A percentile compares a stretch with the other conserved stretches of the same genome.
These are phyloP conservation scores for Anoura caudifer DNA, from an alignment of 2,113 vertebrate species.

Conservation along the genomic window DNA sequence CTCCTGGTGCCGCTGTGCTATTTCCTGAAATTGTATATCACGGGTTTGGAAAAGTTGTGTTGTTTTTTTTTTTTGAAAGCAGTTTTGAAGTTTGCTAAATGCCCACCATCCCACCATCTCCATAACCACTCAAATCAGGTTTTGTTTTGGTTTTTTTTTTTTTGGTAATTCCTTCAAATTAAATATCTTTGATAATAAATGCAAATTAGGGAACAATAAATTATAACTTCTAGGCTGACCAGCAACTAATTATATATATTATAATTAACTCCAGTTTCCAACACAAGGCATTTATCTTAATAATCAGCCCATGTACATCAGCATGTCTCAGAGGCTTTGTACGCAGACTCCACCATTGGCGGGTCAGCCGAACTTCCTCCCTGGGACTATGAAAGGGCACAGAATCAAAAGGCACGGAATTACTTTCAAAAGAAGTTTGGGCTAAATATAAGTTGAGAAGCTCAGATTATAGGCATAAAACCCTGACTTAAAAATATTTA, in stretches of 20 bases:
- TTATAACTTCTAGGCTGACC: conserved; percentile 84
- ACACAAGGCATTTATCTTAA: conserved; percentile 76
- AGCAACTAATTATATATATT: conserved; percentile 76
- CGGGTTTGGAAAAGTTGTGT: conserved; percentile 64
- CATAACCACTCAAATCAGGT: conserved; percentile 75
- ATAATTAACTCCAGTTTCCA: conserved; percentile 79
- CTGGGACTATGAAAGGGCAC: neutral
- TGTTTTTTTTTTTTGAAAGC: neutral
- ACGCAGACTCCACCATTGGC: neutral
- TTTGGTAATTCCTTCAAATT: conserved; percentile 81
- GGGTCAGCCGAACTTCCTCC: conserved; percentile 5
- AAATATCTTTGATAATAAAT: conserved; percentile 85
- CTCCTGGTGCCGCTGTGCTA: conserved; percentile 55
- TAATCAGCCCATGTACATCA: conserved; percentile 72
- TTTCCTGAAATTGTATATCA: conserved; percentile 75
- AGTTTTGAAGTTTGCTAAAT: conserved; percentile 80
- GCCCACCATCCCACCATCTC: conserved; percentile 75
- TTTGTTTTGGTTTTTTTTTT: conserved; percentile 67
- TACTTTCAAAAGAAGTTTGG: conserved; percentile 43
- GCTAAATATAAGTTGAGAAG: conserved; percentile 60
- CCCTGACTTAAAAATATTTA: conserved; percentile 57
- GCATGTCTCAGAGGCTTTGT: conserved; percentile 65
- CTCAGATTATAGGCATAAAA: conserved; percentile 52
- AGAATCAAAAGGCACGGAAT: conserved; percentile 51
- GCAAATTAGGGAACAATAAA: conserved; percentile 87